Base-by-base conservation (phyloP, 1,140 invertebrate species). In the Drosophila watanabei region DNA sequence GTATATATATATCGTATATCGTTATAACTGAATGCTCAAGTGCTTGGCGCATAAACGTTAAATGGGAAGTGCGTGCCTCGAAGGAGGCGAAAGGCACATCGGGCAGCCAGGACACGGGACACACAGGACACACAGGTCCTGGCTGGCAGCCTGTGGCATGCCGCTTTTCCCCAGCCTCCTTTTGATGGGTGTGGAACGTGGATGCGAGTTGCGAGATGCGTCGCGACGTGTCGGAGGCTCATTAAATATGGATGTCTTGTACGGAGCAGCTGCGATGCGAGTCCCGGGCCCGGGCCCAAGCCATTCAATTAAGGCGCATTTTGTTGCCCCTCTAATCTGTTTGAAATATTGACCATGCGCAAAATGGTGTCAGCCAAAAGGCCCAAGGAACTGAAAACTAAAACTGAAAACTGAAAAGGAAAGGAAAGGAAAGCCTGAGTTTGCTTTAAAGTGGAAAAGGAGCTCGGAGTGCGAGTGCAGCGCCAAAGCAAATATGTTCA, bases 231-330 rank as follows among this genome's bases (percentile, higher is more conserved):
- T 88, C 59, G 85, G 52, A 30, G 84, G 80, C 85, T 88, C 84
- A 88, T 88, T 88, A 88, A 88, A 89, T 88, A 88, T 88, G 84
- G 87, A 88, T 88, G 84, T 88, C 84, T 84, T 88, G 84, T 88
- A 76, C 77, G 62, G 65, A 89, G 81, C 84, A 88, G 84, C 84
- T 89, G 84, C 48, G 37, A 41, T 51, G 66, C 48, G 35, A 32
- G n/a, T 24, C 1, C 24, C 1, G 3, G 52, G 49, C 52, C 63
- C 43, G 60, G 39, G 64, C 80, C 61, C 61, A 48, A 70, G 84
- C 84, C 84, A 88, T 88, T 88, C 84, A 88, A 88, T 88, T 88
- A 88, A 89, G 85, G 81, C 78, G 69, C 85, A 89, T 72, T 88
- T 88, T 70, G 79, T 78, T 89, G 78, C 69, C 78, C 70, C 81